Base-by-base conservation (phyloP, 2,888 invertebrate genomes). In the Leucania comma region DNA sequence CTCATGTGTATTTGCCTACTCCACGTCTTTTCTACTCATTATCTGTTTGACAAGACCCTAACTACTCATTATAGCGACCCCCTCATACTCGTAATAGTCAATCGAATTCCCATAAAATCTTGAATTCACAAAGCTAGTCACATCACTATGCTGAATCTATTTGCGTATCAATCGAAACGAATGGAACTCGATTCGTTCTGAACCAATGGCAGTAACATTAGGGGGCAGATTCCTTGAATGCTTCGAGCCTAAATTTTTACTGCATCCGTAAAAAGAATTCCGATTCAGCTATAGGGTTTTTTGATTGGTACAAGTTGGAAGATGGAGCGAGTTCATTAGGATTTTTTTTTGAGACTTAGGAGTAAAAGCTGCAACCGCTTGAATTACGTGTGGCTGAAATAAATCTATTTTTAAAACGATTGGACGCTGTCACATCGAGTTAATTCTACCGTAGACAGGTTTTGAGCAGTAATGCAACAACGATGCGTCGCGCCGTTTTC, bases 191-290 rank as follows among this genome's bases (percentile, higher is more conserved):
- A 90, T 90, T 89, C 88, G 83, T 85, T 85, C 81, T 81, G 90
- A 92, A 91, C 90, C 90, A 88, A 86, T 87, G 89, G 90, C 88
- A 88, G 92, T 94, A 88, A 94, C 93, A 93, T 94, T 95, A 94
- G 92, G 91, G 87, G 90, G 88, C 87, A 90, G 92, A 93, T 92
- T 92, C 90, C 88, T 91, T 90, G 90, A 93, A 92, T 92, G 93
- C 91, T 93, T 90, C 89, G 91, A 90, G 94, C 93, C 94, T 94
- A 94, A 93, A 95, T 94, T 94, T 95, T 95, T 95, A 95, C 94
- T 93, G 93, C 93, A 93, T 89, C 89, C 92, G 95, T 94, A 95
- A 95, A 94, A 93, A 94, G 94, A 95, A 94, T 94, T 94, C 92
- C 92, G 92, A 94, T 93, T 95, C 93, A 94, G 94, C 94, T 91